Percentiles rank a stretch among this genome's conserved stretches.
These are phyloP conservation scores for Stegodyphus dumicola DNA, from an alignment of 1,140 invertebrate genomes.

Conservation along the genomic window DNA sequence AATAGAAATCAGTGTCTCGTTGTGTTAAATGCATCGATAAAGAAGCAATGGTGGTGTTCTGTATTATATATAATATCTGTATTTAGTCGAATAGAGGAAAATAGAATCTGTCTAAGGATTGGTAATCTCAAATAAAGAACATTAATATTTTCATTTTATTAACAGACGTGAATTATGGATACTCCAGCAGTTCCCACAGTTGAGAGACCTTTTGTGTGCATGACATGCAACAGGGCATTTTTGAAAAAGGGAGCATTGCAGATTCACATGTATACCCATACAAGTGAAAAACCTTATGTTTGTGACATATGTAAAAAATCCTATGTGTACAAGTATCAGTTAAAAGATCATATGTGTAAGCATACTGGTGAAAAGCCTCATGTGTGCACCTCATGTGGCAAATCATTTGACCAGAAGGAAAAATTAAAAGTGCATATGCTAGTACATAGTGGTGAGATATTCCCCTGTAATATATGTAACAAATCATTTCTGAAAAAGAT, in stretches of 20 bases:
- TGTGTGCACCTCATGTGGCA: neutral
- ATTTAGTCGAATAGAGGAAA: too few species aligned
- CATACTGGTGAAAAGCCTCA: conserved; percentile 2
- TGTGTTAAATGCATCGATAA: too few species aligned
- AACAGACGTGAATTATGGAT: too few species aligned
- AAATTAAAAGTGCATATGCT: neutral
- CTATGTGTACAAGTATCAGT: neutral
- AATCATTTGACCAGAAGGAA: neutral
- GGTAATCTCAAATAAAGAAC: too few species aligned
- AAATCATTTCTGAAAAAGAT: neutral
- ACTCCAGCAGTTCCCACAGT: neutral
- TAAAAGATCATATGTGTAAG: neutral
- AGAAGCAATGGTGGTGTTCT: too few species aligned
- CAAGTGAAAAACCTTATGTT: neutral
- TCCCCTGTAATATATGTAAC: neutral
- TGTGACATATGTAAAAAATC: neutral
- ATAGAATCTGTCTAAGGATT: too few species aligned
- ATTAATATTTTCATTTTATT: too few species aligned
- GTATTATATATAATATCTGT: too few species aligned
- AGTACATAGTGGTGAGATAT: neutral
- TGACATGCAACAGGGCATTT: neutral
- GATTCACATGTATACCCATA: neutral
- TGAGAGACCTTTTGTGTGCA: neutral
- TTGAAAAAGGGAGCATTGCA: neutral
- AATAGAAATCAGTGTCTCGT: too few species aligned